Percentiles rank a stretch among this genome's conserved stretches.
Conservation (phyloP, 1,140 invertebrate species). For the Pseudomyrmex flavicornis region DNA sequence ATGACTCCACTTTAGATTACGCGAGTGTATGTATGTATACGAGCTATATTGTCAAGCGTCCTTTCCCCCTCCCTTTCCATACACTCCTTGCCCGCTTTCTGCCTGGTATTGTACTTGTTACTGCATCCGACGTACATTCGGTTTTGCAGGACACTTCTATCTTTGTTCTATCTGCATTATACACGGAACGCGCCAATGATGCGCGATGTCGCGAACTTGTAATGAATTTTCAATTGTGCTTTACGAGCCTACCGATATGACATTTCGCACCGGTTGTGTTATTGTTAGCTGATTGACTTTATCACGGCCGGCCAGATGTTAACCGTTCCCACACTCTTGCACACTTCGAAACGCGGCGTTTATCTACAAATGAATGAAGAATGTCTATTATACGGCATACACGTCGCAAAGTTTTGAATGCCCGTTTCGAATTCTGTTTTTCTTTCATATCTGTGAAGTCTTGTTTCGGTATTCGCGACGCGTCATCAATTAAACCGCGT, state of each 20-base stretch:
- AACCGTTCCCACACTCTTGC: conserved; percentile 20
- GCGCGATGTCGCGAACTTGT: conserved; percentile 48
- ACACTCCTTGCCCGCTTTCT: neutral
- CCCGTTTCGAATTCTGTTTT: neutral
- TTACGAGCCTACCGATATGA: conserved; percentile 34
- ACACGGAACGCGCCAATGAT: conserved; percentile 3
- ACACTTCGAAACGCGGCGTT: conserved; percentile 27
- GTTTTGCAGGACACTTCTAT: conserved; percentile 49
- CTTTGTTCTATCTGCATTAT: conserved; percentile 42
- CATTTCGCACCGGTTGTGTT: neutral
- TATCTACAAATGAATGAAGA: conserved; percentile 44
- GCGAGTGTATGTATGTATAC: neutral
- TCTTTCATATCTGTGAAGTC: conserved; percentile 3
- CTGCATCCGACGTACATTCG: neutral
- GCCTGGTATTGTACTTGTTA: conserved; percentile 35
- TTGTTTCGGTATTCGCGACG: conserved; percentile 2
- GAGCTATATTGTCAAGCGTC: neutral
- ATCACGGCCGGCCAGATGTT: conserved; percentile 44
- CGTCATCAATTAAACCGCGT: conserved; percentile 43
- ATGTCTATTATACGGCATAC: conserved; percentile 27
- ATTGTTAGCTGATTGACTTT: conserved; percentile 60
- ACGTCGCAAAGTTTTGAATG: conserved; percentile 40
- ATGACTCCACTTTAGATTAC: neutral
- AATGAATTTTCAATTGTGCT: conserved; percentile 61
- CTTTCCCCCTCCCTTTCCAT: neutral